phyloP scores from a whole-genome alignment of 2,113 vertebrate species.

The Dissostichus mawsoni region DNA sequence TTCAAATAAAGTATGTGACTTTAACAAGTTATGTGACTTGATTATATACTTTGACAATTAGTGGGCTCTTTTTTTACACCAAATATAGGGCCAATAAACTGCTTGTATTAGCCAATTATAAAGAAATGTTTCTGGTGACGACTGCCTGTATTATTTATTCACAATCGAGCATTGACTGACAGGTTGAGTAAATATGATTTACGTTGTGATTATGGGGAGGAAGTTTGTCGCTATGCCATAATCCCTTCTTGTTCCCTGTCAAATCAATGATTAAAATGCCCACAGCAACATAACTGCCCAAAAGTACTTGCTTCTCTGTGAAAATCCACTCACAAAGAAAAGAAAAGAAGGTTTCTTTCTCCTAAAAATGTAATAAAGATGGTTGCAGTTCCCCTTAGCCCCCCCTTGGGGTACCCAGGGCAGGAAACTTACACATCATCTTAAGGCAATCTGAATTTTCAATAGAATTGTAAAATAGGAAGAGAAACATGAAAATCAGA shows the following conservation, averaged over 20 bases:
- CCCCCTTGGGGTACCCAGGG: not conserved
- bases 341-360: not conserved
- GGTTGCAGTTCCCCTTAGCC: not conserved
- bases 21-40: no score
- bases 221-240: not conserved
- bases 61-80: no score
- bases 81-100: no score
- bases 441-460: slow-evolving; percentile 31
- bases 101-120: no score
- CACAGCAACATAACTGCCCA: not conserved
- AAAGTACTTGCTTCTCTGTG: not conserved
- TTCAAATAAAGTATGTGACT: no score
- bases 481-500: slow-evolving; percentile 22
- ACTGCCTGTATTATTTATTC: not conserved
- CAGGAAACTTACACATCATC: slow-evolving; percentile 1
- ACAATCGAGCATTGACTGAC: not conserved
- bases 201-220: slow-evolving; percentile 8
- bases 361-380: not conserved
- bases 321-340: slow-evolving; percentile 6
- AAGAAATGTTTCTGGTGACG: not conserved
- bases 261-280: slow-evolving; percentile 30
- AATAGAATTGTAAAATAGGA: slow-evolving; percentile 19
- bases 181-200: not conserved
- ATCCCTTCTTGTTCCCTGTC: slow-evolving; percentile 17
- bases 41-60: no score